Evolutionary conservation across 2,888 invertebrate species (phyloP).

Genomic region (Zeuzera pyrina): DNA sequence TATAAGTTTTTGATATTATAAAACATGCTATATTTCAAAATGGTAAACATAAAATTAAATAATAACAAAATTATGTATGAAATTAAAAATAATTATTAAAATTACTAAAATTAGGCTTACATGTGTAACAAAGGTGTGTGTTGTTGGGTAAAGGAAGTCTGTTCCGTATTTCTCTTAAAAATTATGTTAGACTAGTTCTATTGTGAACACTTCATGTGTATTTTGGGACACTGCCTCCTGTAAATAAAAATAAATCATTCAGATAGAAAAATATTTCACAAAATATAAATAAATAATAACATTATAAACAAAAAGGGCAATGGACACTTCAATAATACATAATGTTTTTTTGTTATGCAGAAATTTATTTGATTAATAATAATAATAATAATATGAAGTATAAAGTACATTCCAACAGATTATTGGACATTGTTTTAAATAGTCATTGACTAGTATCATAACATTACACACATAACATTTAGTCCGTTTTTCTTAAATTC

Average conservation of each 20-base stretch:
- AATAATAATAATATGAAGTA: too few species aligned
- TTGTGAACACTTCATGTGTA: slow-evolving; percentile 65
- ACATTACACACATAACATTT: slow-evolving; percentile 16
- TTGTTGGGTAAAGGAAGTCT: slow-evolving; percentile 53
- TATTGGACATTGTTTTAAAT: slow-evolving; percentile 56
- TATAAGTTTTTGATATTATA: too few species aligned
- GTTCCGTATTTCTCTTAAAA: slow-evolving; percentile 62
- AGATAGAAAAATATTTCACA: too few species aligned
- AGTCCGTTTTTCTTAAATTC: too few species aligned
- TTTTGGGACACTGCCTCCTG: slow-evolving; percentile 71
- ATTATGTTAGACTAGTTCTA: slow-evolving; percentile 50
- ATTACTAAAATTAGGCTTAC: slow-evolving; percentile 54
- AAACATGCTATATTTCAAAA: too few species aligned
- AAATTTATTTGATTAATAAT: slow-evolving; percentile 65
- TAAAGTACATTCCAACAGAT: slow-evolving; percentile 57
- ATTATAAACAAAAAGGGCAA: slow-evolving; percentile 13
- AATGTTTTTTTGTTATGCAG: slow-evolving; percentile 40
- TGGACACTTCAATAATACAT: slow-evolving; percentile 44
- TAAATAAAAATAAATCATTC: slow-evolving; percentile 37
- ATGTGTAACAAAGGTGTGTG: slow-evolving; percentile 43
- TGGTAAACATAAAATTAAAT: too few species aligned
- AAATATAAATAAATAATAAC: slow-evolving; percentile 13
- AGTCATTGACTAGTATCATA: slow-evolving; percentile 58
- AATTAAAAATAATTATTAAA: slow-evolving; percentile 9
- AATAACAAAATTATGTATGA: too few species aligned